Percentiles rank a stretch among this genome's conserved stretches.
phyloP scores from a whole-genome alignment of 2,113 vertebrate species.

The Dasypus novemcinctus region DNA sequence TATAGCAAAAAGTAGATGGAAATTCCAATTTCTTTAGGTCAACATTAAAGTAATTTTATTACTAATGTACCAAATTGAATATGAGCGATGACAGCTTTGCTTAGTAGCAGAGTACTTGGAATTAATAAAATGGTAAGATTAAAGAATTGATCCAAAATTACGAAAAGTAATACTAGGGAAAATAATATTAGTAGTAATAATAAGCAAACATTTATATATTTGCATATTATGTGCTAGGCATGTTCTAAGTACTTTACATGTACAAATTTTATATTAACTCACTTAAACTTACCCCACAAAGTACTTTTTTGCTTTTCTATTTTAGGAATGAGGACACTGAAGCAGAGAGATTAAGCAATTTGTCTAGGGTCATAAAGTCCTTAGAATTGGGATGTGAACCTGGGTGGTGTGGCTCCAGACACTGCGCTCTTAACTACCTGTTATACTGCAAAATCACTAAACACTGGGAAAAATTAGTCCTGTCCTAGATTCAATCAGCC shows the following conservation, averaged over 20 bases:
- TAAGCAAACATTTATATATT: background rate
- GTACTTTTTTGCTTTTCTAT: background rate
- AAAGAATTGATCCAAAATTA: background rate
- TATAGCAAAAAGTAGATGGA: background rate
- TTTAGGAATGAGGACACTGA: background rate
- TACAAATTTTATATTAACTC: background rate
- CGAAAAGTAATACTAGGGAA: background rate
- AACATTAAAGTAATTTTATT: background rate
- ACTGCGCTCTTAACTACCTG: background rate
- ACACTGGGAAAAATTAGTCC: background rate
- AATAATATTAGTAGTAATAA: background rate
- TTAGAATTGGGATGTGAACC: background rate
- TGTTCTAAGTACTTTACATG: background rate
- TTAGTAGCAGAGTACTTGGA: background rate
- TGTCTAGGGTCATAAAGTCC: background rate
- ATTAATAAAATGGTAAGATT: constrained; percentile 19
- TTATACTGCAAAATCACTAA: background rate
- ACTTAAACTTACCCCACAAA: background rate
- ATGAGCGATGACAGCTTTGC: background rate
- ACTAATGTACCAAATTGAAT: background rate
- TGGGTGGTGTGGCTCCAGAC: background rate
- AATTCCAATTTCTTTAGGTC: background rate
- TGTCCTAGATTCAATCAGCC: background rate
- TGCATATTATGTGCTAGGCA: background rate
- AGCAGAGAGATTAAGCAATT: background rate